Conservation (phyloP, 2,113 vertebrate species). For the Trichechus manatus region DNA sequence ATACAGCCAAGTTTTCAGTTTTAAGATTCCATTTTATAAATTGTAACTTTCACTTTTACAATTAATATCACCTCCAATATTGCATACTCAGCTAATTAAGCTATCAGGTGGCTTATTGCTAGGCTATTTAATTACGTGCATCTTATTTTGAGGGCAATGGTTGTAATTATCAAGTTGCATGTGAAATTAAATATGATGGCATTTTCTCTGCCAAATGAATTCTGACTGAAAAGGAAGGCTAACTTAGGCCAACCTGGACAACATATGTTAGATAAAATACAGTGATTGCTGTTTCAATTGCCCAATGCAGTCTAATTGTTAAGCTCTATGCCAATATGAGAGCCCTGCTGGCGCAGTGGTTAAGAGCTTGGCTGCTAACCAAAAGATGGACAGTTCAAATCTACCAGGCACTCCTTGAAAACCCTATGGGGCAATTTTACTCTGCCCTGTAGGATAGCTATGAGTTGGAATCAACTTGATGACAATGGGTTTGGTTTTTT, state of each 20-base stretch:
- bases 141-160: slow-evolving; percentile 65
- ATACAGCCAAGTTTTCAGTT: background rate
- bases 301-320: background rate
- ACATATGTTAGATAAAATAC: background rate
- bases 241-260: slow-evolving; percentile 33
- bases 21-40: slow-evolving; percentile 44
- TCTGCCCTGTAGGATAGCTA: too few species aligned
- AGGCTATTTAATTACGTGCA: slow-evolving; percentile 61
- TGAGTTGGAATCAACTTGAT: too few species aligned
- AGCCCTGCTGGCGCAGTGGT: too few species aligned
- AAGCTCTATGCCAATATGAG: background rate
- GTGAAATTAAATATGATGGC: slow-evolving; percentile 60
- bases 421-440: too few species aligned
- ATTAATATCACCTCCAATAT: slow-evolving; percentile 69
- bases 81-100: slow-evolving; percentile 66
- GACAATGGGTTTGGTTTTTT: too few species aligned
- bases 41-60: slow-evolving; percentile 41
- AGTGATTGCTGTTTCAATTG: slow-evolving; percentile 5
- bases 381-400: too few species aligned
- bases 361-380: too few species aligned
- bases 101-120: slow-evolving; percentile 50
- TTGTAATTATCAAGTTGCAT: slow-evolving; percentile 68
- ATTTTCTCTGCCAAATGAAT: slow-evolving; percentile 69
- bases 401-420: too few species aligned
- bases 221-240: slow-evolving; percentile 50